Conservation (phyloP, 2,113 vertebrate genomes). For the Camelus dromedarius region DNA sequence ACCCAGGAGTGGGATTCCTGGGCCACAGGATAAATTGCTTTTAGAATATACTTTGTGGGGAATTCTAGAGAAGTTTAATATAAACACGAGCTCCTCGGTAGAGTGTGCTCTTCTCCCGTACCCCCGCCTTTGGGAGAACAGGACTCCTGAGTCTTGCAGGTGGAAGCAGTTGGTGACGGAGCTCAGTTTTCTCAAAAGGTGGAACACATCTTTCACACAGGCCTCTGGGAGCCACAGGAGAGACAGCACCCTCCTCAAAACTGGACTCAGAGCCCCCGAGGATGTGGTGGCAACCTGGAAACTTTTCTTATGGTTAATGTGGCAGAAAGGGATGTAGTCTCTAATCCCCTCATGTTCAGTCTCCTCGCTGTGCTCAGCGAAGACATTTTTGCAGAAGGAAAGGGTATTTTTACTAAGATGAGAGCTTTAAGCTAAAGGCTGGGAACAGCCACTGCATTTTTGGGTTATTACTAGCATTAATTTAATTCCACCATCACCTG, state of each 20-base stretch:
- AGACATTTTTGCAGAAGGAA: neutral
- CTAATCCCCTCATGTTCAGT: neutral
- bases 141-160: neutral
- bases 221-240: accelerated
- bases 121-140: neutral
- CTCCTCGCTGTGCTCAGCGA: neutral
- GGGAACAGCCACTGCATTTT: neutral
- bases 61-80: neutral
- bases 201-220: accelerated
- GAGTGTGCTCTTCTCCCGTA: neutral
- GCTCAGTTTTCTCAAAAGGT: neutral
- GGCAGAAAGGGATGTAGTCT: neutral
- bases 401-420: neutral
- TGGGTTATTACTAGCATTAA: neutral
- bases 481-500: neutral
- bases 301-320: neutral
- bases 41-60: neutral
- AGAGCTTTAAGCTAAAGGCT: neutral
- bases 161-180: accelerated
- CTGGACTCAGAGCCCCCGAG: neutral
- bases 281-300: neutral
- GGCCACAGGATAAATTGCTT: neutral
- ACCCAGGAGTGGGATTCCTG: neutral
- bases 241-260: neutral
- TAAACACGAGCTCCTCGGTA: neutral